Evolutionary conservation across 2,113 vertebrate genomes (phyloP), one percentile per base, ranked within the genome.

Genomic region (Vireo altiloquus): DNA sequence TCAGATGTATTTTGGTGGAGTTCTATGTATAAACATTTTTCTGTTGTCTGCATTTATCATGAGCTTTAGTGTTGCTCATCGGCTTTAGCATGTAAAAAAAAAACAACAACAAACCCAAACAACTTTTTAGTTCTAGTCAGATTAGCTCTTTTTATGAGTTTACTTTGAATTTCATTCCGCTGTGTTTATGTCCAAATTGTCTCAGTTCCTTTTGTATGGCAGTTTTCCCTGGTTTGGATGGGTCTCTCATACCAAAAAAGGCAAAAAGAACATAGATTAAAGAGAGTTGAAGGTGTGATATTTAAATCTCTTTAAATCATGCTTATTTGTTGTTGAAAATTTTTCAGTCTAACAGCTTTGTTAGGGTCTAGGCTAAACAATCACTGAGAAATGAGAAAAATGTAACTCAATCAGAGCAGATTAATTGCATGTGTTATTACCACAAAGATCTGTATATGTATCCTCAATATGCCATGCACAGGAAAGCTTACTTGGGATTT

Each of bases 301-400:
- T 72, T 93, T 82, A 93, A 91, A 64, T 27, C 10, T 76, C 74
- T 87, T 90, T 82, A 90, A 90, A 65, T 74, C 59, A 77, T 81
- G 50, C 11, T 65, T 10, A 13, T 49, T 82, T 82, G 50, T 79
- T 39, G 17, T 33, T 82, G 61, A 76, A 71, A 18, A 57, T 23
- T 47, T 80, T 88, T 87, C 44, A 56, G 23, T 31, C 15, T 49
- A 91, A 56, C 13, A 54, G 21, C 46, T 69, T 90, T 72, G 47
- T 86, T 80, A 83, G 79, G 15, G 27, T 53, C 25, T 50, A 35
- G 46, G 40, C 21, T 80, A 90, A 93, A 72, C 63, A 70, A 27
- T 50, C 42, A 74, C 59, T 90, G 18, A 30, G 15, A 77, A 88
- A 81, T 59, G 23, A 86, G 54, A 80, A 92, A 59, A 77, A 91